Base-by-base conservation (phyloP, 2,113 vertebrate species). In the Corynorhinus townsendii region DNA sequence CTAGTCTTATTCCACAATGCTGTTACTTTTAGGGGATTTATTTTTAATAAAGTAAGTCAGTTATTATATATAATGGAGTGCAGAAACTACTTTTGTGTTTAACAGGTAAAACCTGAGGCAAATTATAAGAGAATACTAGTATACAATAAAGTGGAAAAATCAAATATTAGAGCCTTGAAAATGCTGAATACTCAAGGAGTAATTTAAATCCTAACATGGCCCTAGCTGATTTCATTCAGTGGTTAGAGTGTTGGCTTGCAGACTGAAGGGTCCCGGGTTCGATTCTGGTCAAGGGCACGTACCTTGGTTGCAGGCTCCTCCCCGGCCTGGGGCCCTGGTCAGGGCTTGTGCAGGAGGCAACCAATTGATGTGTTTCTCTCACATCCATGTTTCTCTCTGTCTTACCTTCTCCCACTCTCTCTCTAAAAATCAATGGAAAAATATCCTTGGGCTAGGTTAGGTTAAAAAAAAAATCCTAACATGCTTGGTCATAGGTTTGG, bases 1-100 rank as follows among this genome's bases (percentile, higher is more conserved):
- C 38, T 89, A 15, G 35, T 71, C n/a, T 93, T 93, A 43, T 90
- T 89, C 26, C 35, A 64, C 56, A 93, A 6, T 80, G 40, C 66
- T 43, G 1, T 71, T 77, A 66, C 71, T 92, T 86, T 76, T 90
- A 81, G 56, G 86, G 79, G 9, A 91, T 89, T 84, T 77, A 9
- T 72, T 96, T 90, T 93, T 52, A 35, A 43, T 92, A 77, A 96
- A 86, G 35, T 30, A 90, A 66, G 43, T 82, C 26, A 80, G 71
- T 73, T 89, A 91, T 92, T 86, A 91, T 93, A 81, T 40, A n/a
- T 59, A 76, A 64, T 64, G 47, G 73, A 83, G 54, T 59, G 33
- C 19, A 87, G 43, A 93, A 82, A 73, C 47, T 83, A 38, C 49
- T 91, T 30, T 59, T 79, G 38, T 77, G 11, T 76, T 86, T 52